Evolutionary conservation across 1,140 invertebrate genomes (phyloP).

Genomic region (Spodoptera litura): DNA sequence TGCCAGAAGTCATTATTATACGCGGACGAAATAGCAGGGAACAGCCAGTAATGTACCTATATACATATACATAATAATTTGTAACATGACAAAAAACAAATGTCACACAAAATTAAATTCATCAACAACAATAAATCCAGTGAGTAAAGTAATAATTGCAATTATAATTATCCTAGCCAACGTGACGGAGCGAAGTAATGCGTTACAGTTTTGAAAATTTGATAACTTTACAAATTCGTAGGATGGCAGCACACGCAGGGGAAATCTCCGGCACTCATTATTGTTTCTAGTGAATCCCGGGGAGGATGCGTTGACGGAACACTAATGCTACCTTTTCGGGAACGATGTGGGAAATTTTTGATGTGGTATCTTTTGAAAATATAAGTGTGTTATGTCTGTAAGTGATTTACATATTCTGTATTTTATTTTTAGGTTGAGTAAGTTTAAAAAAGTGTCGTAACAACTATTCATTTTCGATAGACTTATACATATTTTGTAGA

Average conservation of each 20-base stretch:
- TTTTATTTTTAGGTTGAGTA: too few relatives aligned
- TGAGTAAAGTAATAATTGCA: constrained; percentile 68
- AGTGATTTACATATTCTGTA: too few relatives aligned
- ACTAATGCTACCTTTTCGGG: constrained; percentile 77
- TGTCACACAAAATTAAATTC: neutral
- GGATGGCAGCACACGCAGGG: constrained; percentile 77
- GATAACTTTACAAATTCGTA: constrained; percentile 84
- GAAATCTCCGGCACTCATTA: constrained; percentile 80
- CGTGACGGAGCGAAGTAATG: constrained; percentile 65
- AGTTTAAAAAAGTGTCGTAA: too few relatives aligned
- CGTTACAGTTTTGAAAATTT: constrained; percentile 84
- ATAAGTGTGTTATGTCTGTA: neutral
- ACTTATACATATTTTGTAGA: too few relatives aligned
- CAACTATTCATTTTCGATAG: too few relatives aligned
- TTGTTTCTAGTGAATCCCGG: constrained; percentile 73
- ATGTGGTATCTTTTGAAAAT: neutral
- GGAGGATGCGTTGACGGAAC: constrained; percentile 64
- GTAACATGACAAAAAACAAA: neutral
- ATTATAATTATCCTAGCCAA: constrained; percentile 74
- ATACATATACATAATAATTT: too few relatives aligned
- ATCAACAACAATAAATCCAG: constrained; percentile 17
- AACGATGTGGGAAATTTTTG: constrained; percentile 51
- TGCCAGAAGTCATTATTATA: too few relatives aligned
- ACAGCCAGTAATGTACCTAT: too few relatives aligned
- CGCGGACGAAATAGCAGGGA: too few relatives aligned